Conservation (phyloP, 2,113 vertebrate species). For the Poecile atricapillus region DNA sequence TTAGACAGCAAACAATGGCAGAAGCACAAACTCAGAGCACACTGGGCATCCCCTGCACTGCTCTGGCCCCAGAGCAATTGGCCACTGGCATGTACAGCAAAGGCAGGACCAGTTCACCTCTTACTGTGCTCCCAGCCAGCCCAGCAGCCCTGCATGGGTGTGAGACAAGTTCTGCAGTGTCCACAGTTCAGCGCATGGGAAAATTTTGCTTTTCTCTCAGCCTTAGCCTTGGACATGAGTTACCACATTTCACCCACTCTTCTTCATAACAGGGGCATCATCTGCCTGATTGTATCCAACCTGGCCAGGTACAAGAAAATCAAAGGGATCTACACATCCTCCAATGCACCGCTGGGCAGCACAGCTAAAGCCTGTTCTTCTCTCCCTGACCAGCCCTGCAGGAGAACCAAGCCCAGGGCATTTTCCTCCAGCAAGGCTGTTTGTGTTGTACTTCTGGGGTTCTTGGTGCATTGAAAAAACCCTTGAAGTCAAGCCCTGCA, state of each 20-base stretch:
- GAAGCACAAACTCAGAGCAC: not conserved
- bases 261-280: not conserved
- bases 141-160: accelerated
- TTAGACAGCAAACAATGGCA: not conserved
- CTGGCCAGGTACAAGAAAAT: accelerated
- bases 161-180: not conserved
- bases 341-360: not conserved
- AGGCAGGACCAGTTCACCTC: not conserved
- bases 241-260: not conserved
- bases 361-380: not conserved
- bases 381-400: not conserved
- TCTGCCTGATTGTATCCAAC: not conserved
- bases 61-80: not conserved
- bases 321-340: not conserved
- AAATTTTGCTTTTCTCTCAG: not conserved
- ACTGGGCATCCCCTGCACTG: not conserved
- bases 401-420: accelerated
- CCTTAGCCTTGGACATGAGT: not conserved
- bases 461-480: not conserved
- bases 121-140: not conserved
- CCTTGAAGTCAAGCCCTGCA: not conserved
- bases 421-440: not conserved
- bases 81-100: not conserved
- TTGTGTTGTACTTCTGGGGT: not conserved
- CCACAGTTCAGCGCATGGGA: not conserved